Conservation (phyloP, 2,113 vertebrate genomes). For the Calyptommatus sinebrachiatus region DNA sequence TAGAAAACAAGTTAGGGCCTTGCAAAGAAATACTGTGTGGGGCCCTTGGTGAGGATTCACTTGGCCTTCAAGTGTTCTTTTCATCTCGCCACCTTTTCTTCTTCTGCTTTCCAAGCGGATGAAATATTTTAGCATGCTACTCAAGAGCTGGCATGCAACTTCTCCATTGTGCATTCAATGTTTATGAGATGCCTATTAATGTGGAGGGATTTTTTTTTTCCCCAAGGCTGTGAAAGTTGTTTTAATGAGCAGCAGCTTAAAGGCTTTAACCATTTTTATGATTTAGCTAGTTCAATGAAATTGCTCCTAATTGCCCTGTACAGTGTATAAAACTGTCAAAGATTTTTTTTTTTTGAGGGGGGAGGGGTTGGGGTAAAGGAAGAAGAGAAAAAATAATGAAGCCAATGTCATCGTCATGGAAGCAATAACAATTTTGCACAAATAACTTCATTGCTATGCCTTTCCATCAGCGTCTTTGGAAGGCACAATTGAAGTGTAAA, state of each 20-base stretch:
- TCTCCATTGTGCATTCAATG: constrained; percentile 8
- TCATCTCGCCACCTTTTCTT: not conserved
- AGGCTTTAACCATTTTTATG: not conserved
- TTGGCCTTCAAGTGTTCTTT: not conserved
- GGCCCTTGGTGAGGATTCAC: not conserved
- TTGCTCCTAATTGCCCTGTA: constrained; percentile 22
- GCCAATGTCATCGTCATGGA: constrained; percentile 29
- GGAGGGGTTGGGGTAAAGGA: too few species aligned
- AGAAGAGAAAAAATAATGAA: constrained; percentile 38
- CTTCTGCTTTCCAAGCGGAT: not conserved
- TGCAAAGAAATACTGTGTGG: not conserved
- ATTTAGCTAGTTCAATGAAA: constrained; percentile 43
- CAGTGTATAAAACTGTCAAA: constrained; percentile 41
- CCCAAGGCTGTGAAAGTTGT: not conserved
- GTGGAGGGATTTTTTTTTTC: not conserved
- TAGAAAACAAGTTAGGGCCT: not conserved
- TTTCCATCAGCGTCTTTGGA: constrained; percentile 36
- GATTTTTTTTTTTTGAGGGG: constrained; percentile 3
- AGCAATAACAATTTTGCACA: constrained; percentile 41
- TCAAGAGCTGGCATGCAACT: not conserved
- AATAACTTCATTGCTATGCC: constrained; percentile 18
- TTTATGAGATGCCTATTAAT: constrained; percentile 6
- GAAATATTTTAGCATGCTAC: not conserved
- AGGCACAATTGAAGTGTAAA: constrained; percentile 26
- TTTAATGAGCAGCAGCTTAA: constrained; percentile 37